Base-by-base conservation (phyloP, 1,140 invertebrate species). In the Hypsibius dujardini region DNA sequence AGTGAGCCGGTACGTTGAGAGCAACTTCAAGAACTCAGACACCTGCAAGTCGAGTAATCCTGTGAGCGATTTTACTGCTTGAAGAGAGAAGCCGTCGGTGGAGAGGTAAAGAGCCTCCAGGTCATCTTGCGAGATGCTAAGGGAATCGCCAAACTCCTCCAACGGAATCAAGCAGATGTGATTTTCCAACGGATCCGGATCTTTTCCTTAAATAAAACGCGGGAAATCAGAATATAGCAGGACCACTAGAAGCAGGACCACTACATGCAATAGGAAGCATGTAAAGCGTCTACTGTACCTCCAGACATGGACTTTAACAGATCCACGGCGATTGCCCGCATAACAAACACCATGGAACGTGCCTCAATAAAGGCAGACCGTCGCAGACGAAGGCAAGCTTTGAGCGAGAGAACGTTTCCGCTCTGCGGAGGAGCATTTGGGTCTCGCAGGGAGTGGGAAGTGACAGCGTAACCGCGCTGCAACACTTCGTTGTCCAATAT, bases 161-260 rank as follows among this genome's bases (percentile, higher is more conserved):
- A 67, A 42, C 12, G 62, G 62, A 42, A 67, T 67, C 7, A 42
- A 3, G 62, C 62, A 67, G 62, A 67, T 67, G 62, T 67, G 62
- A 42, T 67, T 67, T 3, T 42, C 42, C 42, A 42, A 14, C 3
- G 7, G 3, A 42, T 67, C 62, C 50, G n/a, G n/a, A 7, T 56
- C 7, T n/a, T 7, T 56, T 56, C n/a, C 50, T 56, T 7, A 56
- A 56, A 56, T 56, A 56, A n/a, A n/a, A n/a, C n/a, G n/a, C n/a
- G n/a, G n/a, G n/a, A n/a, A n/a, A n/a, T n/a, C n/a, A n/a, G n/a
- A n/a, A n/a, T n/a, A n/a, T n/a, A n/a, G n/a, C n/a, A n/a, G n/a
- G n/a, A n/a, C n/a, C n/a, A n/a, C n/a, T n/a, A n/a, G n/a, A n/a
- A n/a, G n/a, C n/a, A n/a, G n/a, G n/a, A n/a, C n/a, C n/a, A n/a